Conservation (phyloP, 2,797 vertebrate genomes). For the Syndactyla subalaris region DNA sequence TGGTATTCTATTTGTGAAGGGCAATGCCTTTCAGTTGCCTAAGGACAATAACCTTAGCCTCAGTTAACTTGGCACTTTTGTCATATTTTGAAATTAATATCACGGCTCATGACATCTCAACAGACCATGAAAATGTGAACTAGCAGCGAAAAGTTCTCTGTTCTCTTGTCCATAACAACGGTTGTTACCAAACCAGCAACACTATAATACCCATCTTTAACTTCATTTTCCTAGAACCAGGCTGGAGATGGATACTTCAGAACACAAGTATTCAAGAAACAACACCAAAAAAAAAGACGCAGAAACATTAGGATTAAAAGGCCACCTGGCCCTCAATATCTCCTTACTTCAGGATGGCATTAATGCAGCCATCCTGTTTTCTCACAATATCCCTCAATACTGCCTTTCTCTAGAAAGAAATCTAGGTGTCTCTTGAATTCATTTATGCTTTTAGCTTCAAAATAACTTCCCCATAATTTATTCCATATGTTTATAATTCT, state of each 20-base stretch:
- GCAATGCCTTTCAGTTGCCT: neutral
- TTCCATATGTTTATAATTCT: conserved; percentile 50
- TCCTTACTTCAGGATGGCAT: neutral
- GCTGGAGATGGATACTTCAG: neutral
- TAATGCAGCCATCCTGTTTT: conserved; percentile 19
- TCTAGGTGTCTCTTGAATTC: conserved; percentile 22
- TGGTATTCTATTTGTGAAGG: neutral
- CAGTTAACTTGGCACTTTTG: neutral
- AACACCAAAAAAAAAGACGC: neutral
- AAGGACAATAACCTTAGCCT: neutral
- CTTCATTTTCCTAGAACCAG: neutral
- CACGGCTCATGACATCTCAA: neutral
- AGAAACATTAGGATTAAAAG: neutral
- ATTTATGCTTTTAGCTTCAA: conserved; percentile 23
- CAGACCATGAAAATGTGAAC: neutral
- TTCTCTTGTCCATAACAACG: neutral
- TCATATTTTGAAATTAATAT: neutral
- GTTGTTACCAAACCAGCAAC: neutral
- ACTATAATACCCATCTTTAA: neutral
- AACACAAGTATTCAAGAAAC: neutral
- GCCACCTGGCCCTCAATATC: neutral
- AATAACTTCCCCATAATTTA: conserved; percentile 23
- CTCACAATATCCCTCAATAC: conserved; percentile 1
- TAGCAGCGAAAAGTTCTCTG: neutral
- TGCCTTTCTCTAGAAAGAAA: conserved; percentile 23